A percentile compares a stretch with the other conserved stretches of the same genome.
Evolutionary conservation across 2,113 vertebrate genomes (phyloP).

Genomic region (Mormoops blainvillei): DNA sequence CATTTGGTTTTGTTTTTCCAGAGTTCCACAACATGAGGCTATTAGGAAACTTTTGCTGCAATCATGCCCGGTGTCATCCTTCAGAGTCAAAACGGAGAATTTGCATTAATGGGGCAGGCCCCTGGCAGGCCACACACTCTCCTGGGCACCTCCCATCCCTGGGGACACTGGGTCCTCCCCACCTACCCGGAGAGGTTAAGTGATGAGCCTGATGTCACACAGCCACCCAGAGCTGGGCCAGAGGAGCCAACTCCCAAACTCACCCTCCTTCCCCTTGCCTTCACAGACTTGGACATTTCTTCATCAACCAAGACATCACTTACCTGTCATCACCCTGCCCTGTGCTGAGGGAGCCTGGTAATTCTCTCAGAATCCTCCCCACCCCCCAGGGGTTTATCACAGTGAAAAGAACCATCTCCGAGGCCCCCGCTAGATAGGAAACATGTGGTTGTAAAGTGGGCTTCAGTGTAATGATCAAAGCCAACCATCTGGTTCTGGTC

Average conservation of each 20-base stretch:
- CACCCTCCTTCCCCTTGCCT: neutral
- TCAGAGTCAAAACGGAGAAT: neutral
- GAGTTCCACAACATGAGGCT: neutral
- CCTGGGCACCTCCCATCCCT: neutral
- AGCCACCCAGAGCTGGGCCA: neutral
- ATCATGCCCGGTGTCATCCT: fast-evolving
- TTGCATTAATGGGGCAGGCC: neutral
- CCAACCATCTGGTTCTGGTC: neutral
- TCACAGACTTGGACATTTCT: neutral
- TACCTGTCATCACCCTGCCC: neutral
- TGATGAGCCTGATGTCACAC: neutral
- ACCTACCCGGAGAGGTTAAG: neutral
- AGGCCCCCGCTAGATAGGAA: neutral
- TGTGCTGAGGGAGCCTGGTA: neutral
- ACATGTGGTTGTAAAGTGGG: neutral
- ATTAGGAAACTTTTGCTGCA: neutral
- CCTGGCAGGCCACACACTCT: fast-evolving
- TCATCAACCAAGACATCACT: neutral
- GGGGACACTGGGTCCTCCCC: neutral
- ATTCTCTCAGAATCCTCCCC: neutral
- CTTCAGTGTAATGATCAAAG: neutral
- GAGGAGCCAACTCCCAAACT: too few species aligned
- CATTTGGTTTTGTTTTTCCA: neutral
- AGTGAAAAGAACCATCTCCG: neutral
- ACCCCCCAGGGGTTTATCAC: neutral